Evolutionary conservation across 2,888 invertebrate species (phyloP), one percentile per base, ranked within the genome.

Genomic region (Agrochola macilenta): DNA sequence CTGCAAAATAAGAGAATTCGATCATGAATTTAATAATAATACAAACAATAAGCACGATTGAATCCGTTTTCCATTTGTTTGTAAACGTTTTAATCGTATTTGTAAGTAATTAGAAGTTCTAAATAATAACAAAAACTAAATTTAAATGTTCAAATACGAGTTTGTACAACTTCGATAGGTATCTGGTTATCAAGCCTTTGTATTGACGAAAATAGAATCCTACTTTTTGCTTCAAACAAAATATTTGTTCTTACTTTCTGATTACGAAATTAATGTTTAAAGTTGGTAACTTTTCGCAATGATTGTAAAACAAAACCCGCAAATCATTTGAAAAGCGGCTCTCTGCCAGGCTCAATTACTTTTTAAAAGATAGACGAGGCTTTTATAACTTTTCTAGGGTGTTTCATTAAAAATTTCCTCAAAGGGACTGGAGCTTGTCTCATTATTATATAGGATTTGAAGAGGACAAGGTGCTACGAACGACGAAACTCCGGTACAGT

Each of bases 361-460:
- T 92, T 93, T 92, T 92, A 92, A 93, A 88, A 94, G 93, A 92
- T 92, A 91, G 91, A 90, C 89, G 90, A 88, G 86, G 91, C 92
- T 92, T 94, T 93, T 93, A 93, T 92, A 93, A 94, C 93, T 91
- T 93, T 93, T 93, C 92, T 92, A 92, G 90, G 93, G 92, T 90
- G 93, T 95, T 95, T 95, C 94, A 94, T 94, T 94, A 93, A 95
- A 94, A 94, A 92, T 90, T 92, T 93, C 90, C 91, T 92, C 92
- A 93, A 94, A 94, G 94, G 91, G 90, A 90, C 90, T 88, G 89
- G 87, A 90, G 93, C 92, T 93, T 92, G 94, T 94, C 93, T 94
- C 94, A 93, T 95, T 94, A 95, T 95, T 94, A 92, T 91, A 93
- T 93, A 92, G 92, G 91, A 92, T 94, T 94, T 93, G 90, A 93